These are phyloP conservation scores for Rhaphigaster nebulosa DNA, from an alignment of 2,888 invertebrate species.

Conservation along the genomic window DNA sequence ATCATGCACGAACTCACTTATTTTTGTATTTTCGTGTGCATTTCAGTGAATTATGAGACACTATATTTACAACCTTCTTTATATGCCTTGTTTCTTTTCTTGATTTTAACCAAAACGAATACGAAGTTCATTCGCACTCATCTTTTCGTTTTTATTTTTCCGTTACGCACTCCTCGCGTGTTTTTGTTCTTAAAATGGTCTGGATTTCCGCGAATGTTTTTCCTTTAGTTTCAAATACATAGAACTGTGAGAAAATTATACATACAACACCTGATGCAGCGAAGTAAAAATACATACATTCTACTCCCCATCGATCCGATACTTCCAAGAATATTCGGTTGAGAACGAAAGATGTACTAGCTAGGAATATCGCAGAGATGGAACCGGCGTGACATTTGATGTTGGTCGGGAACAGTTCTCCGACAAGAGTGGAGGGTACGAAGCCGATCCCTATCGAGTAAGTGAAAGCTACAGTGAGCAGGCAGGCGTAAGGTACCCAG, in stretches of 20 bases:
- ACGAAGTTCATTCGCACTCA: background rate
- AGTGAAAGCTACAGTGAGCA: constrained; percentile 74
- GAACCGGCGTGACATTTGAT: constrained; percentile 65
- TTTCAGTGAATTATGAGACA: background rate
- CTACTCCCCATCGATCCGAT: constrained; percentile 60
- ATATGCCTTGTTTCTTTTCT: background rate
- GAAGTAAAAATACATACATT: constrained; percentile 64
- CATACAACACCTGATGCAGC: constrained; percentile 60
- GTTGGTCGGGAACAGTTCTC: constrained; percentile 65
- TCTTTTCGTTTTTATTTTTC: background rate
- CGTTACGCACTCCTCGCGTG: background rate
- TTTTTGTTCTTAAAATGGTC: constrained; percentile 48
- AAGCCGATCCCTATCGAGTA: constrained; percentile 73
- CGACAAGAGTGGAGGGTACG: constrained; percentile 67
- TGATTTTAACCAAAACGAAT: background rate
- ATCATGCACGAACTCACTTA: background rate
- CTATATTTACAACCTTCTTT: background rate
- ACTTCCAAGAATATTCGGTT: constrained; percentile 64
- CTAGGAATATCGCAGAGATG: constrained; percentile 64
- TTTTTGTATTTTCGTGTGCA: no score
- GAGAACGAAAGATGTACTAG: constrained; percentile 63
- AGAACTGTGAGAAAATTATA: constrained; percentile 61
- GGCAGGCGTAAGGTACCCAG: constrained; percentile 71
- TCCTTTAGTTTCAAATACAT: constrained; percentile 65
- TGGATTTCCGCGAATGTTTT: constrained; percentile 65